phyloP scores from a whole-genome alignment of 2,797 vertebrate genomes.

The Lagocephalus sceleratus region DNA sequence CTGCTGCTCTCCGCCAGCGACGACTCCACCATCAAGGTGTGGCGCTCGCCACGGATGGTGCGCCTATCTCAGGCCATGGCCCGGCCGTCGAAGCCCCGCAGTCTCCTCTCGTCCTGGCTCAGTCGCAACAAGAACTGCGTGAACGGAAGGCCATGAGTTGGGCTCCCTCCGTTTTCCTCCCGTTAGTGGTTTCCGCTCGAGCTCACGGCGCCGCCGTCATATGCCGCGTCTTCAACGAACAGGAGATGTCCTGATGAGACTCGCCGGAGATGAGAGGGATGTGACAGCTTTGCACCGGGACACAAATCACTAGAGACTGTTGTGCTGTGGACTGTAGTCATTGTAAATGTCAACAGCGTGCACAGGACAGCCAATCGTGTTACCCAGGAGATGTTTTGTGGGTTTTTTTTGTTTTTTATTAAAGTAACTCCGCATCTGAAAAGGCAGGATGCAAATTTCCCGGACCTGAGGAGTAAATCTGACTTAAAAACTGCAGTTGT shows the following conservation, averaged over 20 bases:
- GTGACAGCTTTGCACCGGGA: background rate
- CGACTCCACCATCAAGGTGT: constrained; percentile 92
- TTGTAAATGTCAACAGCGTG: constrained; percentile 6
- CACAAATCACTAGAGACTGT: background rate
- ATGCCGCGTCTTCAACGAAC: constrained; percentile 11
- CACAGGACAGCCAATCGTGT: constrained; percentile 18
- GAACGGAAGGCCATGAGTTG: constrained; percentile 69
- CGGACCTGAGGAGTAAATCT: constrained; percentile 31
- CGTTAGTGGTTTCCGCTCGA: constrained; percentile 9
- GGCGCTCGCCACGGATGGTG: constrained; percentile 86
- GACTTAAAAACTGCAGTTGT: constrained; percentile 12
- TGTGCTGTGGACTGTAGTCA: constrained; percentile 2
- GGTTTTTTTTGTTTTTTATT: constrained; percentile 20
- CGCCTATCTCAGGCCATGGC: constrained; percentile 67
- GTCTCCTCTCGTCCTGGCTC: constrained; percentile 80
- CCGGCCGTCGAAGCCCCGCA: constrained; percentile 54
- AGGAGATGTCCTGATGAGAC: constrained; percentile 9
- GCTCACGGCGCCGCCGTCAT: constrained; percentile 8
- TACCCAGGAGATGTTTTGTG: constrained; percentile 7
- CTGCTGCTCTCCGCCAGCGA: constrained; percentile 92
- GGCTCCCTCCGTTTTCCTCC: constrained; percentile 15
- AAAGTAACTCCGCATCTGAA: constrained; percentile 5
- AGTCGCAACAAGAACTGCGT: constrained; percentile 71
- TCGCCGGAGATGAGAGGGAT: background rate
- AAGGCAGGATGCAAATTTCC: constrained; percentile 11